Base-by-base conservation (phyloP, 2,888 invertebrate genomes). In the Tetragonisca angustula region DNA sequence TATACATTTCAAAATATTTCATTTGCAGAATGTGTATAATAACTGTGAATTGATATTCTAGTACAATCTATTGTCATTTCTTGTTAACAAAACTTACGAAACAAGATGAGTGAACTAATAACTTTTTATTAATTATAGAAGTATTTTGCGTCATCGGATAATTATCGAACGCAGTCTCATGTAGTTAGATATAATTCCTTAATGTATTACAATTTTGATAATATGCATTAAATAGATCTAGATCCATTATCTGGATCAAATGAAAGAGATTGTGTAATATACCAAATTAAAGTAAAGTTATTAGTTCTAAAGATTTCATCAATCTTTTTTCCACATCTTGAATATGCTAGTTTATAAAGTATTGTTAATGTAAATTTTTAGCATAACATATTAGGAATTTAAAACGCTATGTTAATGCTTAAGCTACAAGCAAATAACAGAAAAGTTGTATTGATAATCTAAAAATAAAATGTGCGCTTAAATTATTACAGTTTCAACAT, bases 391-490 rank as follows among this genome's bases (percentile, higher is more conserved):
- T 83, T 80, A 68, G 79, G 84, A 77, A 72, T 85, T 84, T 36
- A 67, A 72, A 87, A 88, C 88, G 76, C 82, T 69, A 56, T 76
- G 74, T 89, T 84, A 90, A 81, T 85, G 75, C 82, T 87, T 88
- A 90, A 84, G 78, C 81, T 87, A 89, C 24, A 85, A 87, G 85
- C 87, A 80, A 71, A 80, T 87, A 88, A 90, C 84, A 77, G 76
- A 85, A 85, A 74, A 76, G 72, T 83, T 76, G 81, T 85, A 82
- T 79, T 73, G 43, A 82, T 81, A 87, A 85, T 81, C 80, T 87
- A 90, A 84, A 84, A 83, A 75, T 90, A 90, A 90, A 90, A 83
- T 88, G 85, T 90, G 82, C 87, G 85, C 87, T 88, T 88, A 84
- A 89, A 88, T 89, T 89, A 89, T 84, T 88, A 85, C 85, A 81